phyloP scores from a whole-genome alignment of 1,140 invertebrate genomes.

The Brachionus koreanus region DNA sequence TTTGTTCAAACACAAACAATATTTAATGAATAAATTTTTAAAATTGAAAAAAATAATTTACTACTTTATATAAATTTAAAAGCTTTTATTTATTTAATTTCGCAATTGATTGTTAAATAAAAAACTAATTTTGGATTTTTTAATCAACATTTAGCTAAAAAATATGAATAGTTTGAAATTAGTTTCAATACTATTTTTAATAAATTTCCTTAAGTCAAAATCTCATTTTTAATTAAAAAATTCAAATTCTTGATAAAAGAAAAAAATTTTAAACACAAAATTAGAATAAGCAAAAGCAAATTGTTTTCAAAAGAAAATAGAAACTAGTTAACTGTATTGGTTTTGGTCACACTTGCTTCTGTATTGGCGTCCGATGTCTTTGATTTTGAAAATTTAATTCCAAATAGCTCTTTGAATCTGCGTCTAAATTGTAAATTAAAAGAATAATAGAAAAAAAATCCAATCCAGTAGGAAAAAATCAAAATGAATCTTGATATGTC shows the following conservation, averaged over 20 bases:
- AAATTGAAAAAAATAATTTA: not conserved
- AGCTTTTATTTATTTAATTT: too few relatives aligned
- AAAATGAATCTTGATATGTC: slow-evolving; percentile 11
- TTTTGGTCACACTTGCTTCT: not conserved
- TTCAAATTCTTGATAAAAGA: not conserved
- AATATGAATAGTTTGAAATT: too few relatives aligned
- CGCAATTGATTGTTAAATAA: too few relatives aligned
- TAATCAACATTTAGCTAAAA: too few relatives aligned
- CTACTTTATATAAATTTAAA: not conserved
- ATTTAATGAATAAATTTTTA: slow-evolving; percentile 6
- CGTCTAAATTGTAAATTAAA: slow-evolving; percentile 18
- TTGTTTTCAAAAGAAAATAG: not conserved
- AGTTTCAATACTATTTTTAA: not conserved
- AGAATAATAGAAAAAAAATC: slow-evolving; percentile 13
- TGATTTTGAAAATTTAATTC: not conserved
- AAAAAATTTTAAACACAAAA: not conserved
- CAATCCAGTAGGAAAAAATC: slow-evolving; percentile 1
- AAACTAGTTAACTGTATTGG: not conserved
- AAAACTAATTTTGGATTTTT: too few relatives aligned
- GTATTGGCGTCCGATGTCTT: not conserved
- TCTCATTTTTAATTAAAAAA: not conserved
- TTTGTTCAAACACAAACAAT: not conserved
- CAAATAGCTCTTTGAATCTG: not conserved
- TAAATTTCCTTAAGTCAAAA: not conserved
- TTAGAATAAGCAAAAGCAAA: not conserved